A percentile compares a stretch with the other conserved stretches of the same genome.
These are phyloP conservation scores for Didymodactylos carnosus DNA, from an alignment of 2,888 invertebrate species.

Conservation along the genomic window DNA sequence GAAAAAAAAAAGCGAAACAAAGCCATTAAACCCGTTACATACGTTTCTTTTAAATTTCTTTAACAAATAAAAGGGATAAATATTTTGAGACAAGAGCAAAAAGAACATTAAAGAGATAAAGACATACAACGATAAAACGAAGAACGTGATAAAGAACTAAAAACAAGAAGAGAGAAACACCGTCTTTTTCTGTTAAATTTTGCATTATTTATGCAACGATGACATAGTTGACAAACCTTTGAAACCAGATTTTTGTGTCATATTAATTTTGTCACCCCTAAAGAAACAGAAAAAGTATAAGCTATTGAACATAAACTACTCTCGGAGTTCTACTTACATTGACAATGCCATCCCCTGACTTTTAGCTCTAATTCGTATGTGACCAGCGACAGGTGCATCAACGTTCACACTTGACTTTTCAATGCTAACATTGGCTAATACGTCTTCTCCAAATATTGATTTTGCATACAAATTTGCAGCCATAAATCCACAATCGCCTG, in stretches of 20 bases:
- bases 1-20: no score
- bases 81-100: no score
- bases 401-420: conserved; percentile 47
- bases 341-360: conserved; percentile 98
- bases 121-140: no score
- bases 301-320: no score
- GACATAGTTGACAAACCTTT: neutral
- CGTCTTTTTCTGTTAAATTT: no score
- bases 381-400: conserved; percentile 72
- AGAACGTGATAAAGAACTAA: no score
- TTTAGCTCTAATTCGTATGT: conserved; percentile 91
- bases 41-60: no score
- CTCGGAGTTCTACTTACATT: conserved; percentile 92
- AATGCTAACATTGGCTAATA: conserved; percentile 90
- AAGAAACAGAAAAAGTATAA: neutral
- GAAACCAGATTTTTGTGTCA: neutral
- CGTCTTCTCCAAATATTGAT: conserved; percentile 85
- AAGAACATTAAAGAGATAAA: no score
- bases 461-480: conserved; percentile 97
- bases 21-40: no score
- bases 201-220: no score
- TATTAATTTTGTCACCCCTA: neutral
- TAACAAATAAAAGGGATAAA: no score
- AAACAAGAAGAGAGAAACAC: no score
- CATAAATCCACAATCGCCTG: conserved; percentile 96